phyloP scores from a whole-genome alignment of 2,113 vertebrate genomes.

The Oenanthe oenanthe region DNA sequence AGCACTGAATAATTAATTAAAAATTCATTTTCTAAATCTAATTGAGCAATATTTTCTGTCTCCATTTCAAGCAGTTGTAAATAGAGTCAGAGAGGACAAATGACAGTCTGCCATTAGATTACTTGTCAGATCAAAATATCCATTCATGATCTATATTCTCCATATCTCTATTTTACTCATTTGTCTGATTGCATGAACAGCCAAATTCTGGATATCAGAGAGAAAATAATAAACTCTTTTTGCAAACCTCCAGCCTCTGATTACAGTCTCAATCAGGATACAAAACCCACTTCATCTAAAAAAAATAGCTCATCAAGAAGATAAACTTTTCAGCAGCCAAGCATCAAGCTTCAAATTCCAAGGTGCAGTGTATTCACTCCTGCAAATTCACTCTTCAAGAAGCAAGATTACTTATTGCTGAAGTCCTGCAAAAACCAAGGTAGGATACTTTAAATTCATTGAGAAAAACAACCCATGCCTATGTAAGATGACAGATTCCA shows the following conservation, averaged over 20 bases:
- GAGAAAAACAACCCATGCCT: background rate
- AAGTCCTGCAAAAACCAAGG: background rate
- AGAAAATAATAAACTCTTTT: background rate
- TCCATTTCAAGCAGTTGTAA: background rate
- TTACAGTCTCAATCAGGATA: background rate
- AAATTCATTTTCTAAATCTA: background rate
- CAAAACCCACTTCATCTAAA: background rate
- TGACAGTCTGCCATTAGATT: background rate
- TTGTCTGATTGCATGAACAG: background rate
- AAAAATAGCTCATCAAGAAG: background rate
- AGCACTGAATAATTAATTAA: background rate
- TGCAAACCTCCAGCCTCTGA: background rate
- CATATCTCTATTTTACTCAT: background rate
- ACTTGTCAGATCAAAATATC: background rate
- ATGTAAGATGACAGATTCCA: background rate
- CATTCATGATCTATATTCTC: background rate
- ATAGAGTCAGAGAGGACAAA: background rate
- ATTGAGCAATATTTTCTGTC: background rate
- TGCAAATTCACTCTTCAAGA: background rate
- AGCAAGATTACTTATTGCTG: background rate
- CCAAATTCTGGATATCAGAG: background rate
- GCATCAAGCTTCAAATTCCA: background rate
- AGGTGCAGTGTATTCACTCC: background rate
- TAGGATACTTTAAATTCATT: background rate
- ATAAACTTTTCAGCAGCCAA: background rate